Evolutionary conservation across 2,888 invertebrate genomes (phyloP), one percentile per base, ranked within the genome.

Genomic region (Clivina fossor): DNA sequence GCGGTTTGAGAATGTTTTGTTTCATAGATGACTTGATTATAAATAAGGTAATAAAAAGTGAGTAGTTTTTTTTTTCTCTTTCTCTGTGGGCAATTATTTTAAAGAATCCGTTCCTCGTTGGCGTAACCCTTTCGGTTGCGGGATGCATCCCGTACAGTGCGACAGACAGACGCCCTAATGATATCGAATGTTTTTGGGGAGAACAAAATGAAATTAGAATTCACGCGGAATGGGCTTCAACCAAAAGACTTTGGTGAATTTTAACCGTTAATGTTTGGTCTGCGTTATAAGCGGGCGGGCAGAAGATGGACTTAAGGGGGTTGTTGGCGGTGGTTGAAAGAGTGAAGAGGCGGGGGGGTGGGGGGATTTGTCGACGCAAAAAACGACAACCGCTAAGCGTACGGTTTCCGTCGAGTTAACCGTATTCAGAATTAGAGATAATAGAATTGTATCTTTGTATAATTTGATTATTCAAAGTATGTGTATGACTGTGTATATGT

Each of bases 381-480:
- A 53, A 53, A 44, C 37, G 37, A 37, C 37, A 13, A 30, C 41
- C 38, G 28, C 43, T 37, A 37, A 53, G 44, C 53, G 35, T 43
- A 53, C 53, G 44, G 26, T 35, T 47, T 33, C 32, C 47, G 30
- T 30, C 30, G 44, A 53, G 32, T 44, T n/a, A 37, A 53, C 53
- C 35, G 44, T 44, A 44, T 44, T 44, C 53, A 53, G 44, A 53
- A 53, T 53, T 53, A 53, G 44, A 44, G 53, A 44, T 53, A 53
- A 53, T 53, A 53, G 53, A 53, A 53, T 53, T 53, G 53, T 53
- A 44, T 53, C 53, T 53, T 53, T 43, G 44, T 28, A 24, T 53
- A 53, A 53, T 53, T 53, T 53, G 53, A 53, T 53, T 53, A 53
- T 53, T 53, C 53, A 53, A 53, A 53, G 28, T 44, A 37, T 50